Conservation (phyloP, 2,888 invertebrate genomes). For the Drosophila nr. perissopoda region DNA sequence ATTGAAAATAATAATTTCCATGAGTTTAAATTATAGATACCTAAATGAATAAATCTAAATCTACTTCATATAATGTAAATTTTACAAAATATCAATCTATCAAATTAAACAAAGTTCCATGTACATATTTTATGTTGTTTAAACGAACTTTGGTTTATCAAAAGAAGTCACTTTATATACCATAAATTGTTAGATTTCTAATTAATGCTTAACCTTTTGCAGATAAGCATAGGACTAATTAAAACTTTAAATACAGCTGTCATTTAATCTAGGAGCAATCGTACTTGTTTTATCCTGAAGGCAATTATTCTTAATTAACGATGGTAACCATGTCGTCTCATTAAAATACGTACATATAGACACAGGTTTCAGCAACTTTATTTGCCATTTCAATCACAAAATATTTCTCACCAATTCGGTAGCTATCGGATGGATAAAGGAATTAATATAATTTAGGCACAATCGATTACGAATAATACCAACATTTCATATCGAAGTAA, state of each 20-base stretch:
- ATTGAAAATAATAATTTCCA: neutral
- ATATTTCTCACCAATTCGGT: neutral
- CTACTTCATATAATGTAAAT: neutral
- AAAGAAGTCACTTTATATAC: neutral
- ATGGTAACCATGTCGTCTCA: slow-evolving; percentile 20
- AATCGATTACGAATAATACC: neutral
- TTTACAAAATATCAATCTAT: neutral
- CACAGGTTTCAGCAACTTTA: neutral
- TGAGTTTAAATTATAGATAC: neutral
- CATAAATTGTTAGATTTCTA: neutral
- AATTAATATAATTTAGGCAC: slow-evolving; percentile 6
- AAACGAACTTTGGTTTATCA: neutral
- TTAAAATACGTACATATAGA: slow-evolving; percentile 1
- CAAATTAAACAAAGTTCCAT: neutral
- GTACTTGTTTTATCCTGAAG: neutral
- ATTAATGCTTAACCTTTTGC: neutral
- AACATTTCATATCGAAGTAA: neutral
- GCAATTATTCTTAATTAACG: slow-evolving; percentile 2
- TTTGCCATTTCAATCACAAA: neutral
- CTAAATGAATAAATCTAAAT: neutral
- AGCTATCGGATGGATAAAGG: neutral
- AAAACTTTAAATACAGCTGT: neutral
- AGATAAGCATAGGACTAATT: neutral
- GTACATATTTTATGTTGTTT: neutral
- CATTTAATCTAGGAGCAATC: neutral